Evolutionary conservation across 2,797 vertebrate species (phyloP), one percentile per base, ranked within the genome.

Genomic region (Aplochiton taeniatus): DNA sequence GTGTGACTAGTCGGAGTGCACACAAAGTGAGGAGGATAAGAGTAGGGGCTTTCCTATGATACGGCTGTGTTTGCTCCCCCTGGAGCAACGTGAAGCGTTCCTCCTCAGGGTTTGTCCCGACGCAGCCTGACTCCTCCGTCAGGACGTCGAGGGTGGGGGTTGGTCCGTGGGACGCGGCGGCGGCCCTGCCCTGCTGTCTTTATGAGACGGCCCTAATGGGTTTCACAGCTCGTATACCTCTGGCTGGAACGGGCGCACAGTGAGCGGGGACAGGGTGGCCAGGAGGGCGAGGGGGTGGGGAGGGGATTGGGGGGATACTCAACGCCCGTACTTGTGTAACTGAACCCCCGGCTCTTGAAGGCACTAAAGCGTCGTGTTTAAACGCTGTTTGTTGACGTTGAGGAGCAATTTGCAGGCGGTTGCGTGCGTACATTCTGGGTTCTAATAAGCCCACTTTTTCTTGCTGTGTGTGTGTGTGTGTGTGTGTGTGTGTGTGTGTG

Each of bases 311-410:
- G 46, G 68, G 50, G 64, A 66, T 16, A 68, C 47, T 62, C 64
- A 65, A 4, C 43, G 51, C 47, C 47, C 41, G n/a, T 70, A 71
- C 72, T 70, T 73, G 73, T 83, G 72, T 54, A 69, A 77, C 20
- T 57, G 50, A 73, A 74, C 69, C 49, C n/a, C 54, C 0, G 44
- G 19, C 66, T 68, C 68, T 69, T 50, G 49, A 19, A 70, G 68
- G 60, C 61, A 48, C 72, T 54, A 62, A 68, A 78, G 72, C 67
- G 51, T 72, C 81, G 64, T 74, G 52, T 69, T 57, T 76, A 72
- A 78, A 76, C 71, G 48, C 59, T 51, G 71, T 70, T 72, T 86
- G 76, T 80, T 78, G 77, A 63, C 75, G 65, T 69, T 42, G 69
- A 56, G 47, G 61, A 58, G 4, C 70, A 65, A 68, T 50, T 77